Base-by-base conservation (phyloP, 64 coral and sea anemone species). In the Actinia equina region DNA sequence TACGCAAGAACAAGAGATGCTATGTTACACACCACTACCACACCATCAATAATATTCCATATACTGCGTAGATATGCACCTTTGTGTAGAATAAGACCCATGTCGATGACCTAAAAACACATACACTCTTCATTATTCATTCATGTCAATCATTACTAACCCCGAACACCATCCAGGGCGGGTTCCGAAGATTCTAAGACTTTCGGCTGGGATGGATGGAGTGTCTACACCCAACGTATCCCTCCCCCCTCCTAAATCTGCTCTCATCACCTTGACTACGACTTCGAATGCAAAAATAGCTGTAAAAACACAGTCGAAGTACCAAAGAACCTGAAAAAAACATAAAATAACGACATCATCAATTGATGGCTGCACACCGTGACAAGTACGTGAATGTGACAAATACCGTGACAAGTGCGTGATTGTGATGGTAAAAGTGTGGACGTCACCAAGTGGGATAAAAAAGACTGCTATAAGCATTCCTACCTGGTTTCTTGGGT, bases 281-380 rank as follows among this genome's bases (percentile, higher is more conserved):
- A 96, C 94, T 87, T 96, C 94, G 53, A 96, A 54, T 13, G 91
- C 94, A 82, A 92, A 92, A 17, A 92, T 92, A 42, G 90, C 90
- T 2, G 90, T 92, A 82, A 92, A 88, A 15, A 80, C 90, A 58
- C 87, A 92, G 42, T 92, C 90, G 7, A 92, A 96, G 27, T 96
- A 90, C 25, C 46, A 88, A 37, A 96, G 49, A 64, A 90, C 51
- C 94, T 96, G 84, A 5, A 77, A 84, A 7, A 37, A 45, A 70
- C 22, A 37, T 37, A 65, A 23, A 1, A 25, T 65, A 57, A 41
- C 7, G 13, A 16, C 55, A 13, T 57, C 2, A 14, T 6, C 10
- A 57, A 12, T 12, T 57, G 55, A 57, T 13, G 13, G 11, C 11
- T 57, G 15, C 3, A 44, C 78, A 44, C 78, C 43, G 17, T 46